Evolutionary conservation across 2,113 vertebrate genomes (phyloP), one percentile per base, ranked within the genome.

Genomic region (Malurus melanocephalus): DNA sequence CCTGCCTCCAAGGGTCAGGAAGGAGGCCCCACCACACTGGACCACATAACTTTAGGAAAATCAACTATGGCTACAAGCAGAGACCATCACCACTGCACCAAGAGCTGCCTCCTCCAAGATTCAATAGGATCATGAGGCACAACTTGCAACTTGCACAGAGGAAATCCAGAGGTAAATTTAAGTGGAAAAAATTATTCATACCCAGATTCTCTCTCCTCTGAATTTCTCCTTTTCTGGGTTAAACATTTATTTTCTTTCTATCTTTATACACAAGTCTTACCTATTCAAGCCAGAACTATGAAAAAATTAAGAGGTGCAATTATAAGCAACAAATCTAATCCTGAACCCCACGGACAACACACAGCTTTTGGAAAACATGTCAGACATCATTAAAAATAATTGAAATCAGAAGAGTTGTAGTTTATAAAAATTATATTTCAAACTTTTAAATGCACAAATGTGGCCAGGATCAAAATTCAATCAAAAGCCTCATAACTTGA

Each of bases 381-480:
- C 60, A 80, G 46, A 82, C 87, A 82, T 66, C 18, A 72, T 51
- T 45, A 45, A 71, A 90, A 78, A 55, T 18, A 93, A 79, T 0
- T 52, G 7, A 77, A 87, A 59, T 42, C 76, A 69, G 48, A 66
- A 65, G 27, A 79, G 16, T 16, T 60, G 6, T 16, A 43, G 22
- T 7, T 69, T 26, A 19, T 6, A 77, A 69, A 82, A 81, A 55
- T 11, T 16, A 11, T 12, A 78, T 33, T 61, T 86, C 27, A 43
- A 69, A 71, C 28, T 64, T 30, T 42, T 27, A 85, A 84, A 87
- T n/a, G 40, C 69, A 38, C 6, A 80, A 61, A n/a, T 32, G 22
- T 38, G 85, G 48, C 64, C 87, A 72, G 43, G 75, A 92, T 51
- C 42, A 20, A 92, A 87, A 78, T 60, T 89, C 16, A 90, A 28